phyloP scores from a whole-genome alignment of 2,797 vertebrate species.

The Acanthopagrus latus region DNA sequence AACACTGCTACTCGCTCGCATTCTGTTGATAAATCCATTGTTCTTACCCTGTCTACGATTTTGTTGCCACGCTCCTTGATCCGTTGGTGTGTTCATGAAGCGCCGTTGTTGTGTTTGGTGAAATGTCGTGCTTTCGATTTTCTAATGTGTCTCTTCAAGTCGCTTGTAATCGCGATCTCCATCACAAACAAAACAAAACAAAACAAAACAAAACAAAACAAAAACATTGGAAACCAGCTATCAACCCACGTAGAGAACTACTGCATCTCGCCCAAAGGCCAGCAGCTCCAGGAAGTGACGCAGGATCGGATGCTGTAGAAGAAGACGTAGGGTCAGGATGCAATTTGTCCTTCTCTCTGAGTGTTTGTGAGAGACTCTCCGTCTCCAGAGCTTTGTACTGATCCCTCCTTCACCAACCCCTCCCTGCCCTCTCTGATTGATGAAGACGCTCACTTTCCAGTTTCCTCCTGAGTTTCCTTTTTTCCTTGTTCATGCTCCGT shows the following conservation, averaged over 20 bases:
- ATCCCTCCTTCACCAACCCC: slow-evolving; percentile 37
- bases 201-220: too few relatives aligned
- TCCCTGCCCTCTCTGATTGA: slow-evolving; percentile 34
- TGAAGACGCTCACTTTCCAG: slow-evolving; percentile 19
- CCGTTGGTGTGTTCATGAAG: neutral
- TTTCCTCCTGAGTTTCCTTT: slow-evolving; percentile 1
- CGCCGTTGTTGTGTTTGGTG: neutral
- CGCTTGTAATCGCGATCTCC: neutral
- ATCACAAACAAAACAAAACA: too few relatives aligned
- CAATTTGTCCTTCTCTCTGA: neutral
- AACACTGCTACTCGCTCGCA: too few relatives aligned
- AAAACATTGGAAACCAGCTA: slow-evolving; percentile 1
- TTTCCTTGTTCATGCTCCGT: neutral
- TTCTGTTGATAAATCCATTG: too few relatives aligned
- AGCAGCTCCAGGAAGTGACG: neutral
- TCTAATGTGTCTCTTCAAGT: neutral
- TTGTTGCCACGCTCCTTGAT: neutral
- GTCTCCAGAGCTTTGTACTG: slow-evolving; percentile 8
- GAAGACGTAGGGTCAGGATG: slow-evolving; percentile 1
- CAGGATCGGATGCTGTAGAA: neutral
- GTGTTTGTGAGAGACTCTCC: neutral
- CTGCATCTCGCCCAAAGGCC: neutral
- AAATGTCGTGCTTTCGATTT: neutral
- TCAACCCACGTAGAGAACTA: neutral
- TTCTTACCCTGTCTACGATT: too few relatives aligned